These are phyloP conservation scores for Oreocharis arfaki DNA, from an alignment of 2,113 vertebrate species.

Conservation along the genomic window DNA sequence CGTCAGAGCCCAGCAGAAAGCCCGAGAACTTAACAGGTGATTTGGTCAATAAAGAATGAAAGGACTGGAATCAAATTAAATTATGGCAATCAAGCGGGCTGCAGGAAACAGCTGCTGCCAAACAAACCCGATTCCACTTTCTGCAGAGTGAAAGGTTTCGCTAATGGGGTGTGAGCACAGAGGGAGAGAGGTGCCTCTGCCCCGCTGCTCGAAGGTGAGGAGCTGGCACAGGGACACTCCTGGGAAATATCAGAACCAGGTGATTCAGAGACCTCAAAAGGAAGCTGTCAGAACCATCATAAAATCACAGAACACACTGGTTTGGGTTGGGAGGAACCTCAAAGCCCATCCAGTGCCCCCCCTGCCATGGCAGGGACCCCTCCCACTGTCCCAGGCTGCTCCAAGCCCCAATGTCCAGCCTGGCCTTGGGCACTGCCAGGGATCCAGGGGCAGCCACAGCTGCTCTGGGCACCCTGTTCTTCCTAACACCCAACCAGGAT, in stretches of 20 bases:
- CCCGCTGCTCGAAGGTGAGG: fast-evolving
- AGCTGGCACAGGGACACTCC: not conserved
- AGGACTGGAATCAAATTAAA: not conserved
- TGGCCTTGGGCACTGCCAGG: not conserved
- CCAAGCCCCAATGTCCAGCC: not conserved
- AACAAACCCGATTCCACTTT: not conserved
- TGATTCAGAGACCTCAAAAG: not conserved
- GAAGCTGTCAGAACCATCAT: not conserved
- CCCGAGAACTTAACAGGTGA: not conserved
- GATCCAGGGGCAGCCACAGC: not conserved
- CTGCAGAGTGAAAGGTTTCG: not conserved
- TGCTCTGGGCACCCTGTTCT: not conserved
- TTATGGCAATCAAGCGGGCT: not conserved
- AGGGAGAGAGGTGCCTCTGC: not conserved
- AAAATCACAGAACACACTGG: not conserved
- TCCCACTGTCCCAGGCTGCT: not conserved
- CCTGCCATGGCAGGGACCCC: not conserved
- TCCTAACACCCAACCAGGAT: not conserved
- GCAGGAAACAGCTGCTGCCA: not conserved
- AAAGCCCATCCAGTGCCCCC: fast-evolving
- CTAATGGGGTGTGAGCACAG: not conserved
- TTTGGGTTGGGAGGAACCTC: fast-evolving
- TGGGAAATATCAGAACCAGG: fast-evolving
- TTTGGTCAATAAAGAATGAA: not conserved
- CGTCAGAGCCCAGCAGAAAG: not conserved